phyloP scores from a whole-genome alignment of 92 coral and sea anemone genomes.

The Palythoa grandiflora region DNA sequence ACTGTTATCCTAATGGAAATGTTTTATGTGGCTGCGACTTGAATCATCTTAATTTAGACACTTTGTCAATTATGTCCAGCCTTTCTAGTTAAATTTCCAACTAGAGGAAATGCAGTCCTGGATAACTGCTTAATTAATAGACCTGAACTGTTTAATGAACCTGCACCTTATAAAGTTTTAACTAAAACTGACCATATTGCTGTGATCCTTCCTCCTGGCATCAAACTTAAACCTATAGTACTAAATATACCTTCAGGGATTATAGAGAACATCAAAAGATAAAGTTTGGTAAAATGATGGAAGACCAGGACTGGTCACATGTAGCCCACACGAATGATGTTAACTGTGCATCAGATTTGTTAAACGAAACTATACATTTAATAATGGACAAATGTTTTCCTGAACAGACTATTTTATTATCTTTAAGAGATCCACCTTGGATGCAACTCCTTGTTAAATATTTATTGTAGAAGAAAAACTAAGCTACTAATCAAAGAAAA shows the following conservation, averaged over 20 bases:
- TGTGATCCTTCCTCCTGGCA: slow-evolving; percentile 19
- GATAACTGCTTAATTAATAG: slow-evolving; percentile 35
- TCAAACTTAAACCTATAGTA: slow-evolving; percentile 9
- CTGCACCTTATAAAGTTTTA: neutral
- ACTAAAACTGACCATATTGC: slow-evolving; percentile 29
- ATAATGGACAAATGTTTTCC: too few species aligned
- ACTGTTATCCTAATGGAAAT: slow-evolving; percentile 41
- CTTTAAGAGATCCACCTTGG: too few species aligned
- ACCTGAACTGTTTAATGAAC: slow-evolving; percentile 18
- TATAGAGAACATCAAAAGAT: slow-evolving; percentile 8
- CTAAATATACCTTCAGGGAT: slow-evolving; percentile 21
- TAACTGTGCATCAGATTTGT: too few species aligned
- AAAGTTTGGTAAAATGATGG: slow-evolving; percentile 18
- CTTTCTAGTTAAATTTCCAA: slow-evolving; percentile 57
- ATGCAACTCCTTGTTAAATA: too few species aligned
- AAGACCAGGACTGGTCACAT: neutral
- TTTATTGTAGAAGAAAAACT: too few species aligned
- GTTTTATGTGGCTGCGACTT: slow-evolving; percentile 60
- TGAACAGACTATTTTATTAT: too few species aligned
- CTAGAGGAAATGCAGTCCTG: slow-evolving; percentile 47
- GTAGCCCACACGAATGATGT: neutral
- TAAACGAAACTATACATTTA: too few species aligned
- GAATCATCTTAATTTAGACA: slow-evolving; percentile 42
- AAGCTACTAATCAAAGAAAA: too few species aligned
- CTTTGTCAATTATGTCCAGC: slow-evolving; percentile 9